These are phyloP conservation scores for Leucophenga montana DNA, from an alignment of 2,888 invertebrate species.

Conservation along the genomic window DNA sequence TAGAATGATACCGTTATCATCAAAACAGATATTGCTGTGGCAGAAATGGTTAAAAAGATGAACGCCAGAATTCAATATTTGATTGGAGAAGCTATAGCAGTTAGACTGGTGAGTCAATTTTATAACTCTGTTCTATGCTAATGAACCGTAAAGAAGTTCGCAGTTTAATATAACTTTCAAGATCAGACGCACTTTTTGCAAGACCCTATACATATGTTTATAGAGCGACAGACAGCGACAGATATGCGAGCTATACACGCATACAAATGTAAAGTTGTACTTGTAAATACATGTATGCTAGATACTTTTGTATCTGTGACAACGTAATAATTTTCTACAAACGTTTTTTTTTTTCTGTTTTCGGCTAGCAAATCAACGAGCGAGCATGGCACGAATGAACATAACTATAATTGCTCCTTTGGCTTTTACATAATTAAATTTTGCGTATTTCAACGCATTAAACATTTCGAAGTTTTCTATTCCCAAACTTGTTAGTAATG, in stretches of 20 bases:
- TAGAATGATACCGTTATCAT: too few species aligned
- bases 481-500: not conserved
- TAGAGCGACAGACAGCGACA: too few species aligned
- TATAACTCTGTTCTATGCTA: too few species aligned
- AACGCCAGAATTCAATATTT: too few species aligned
- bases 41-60: too few species aligned
- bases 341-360: not conserved
- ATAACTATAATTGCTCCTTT: constrained; percentile 38
- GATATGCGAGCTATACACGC: not conserved
- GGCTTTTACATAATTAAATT: constrained; percentile 67
- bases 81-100: too few species aligned
- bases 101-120: too few species aligned
- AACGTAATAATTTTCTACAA: constrained; percentile 26
- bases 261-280: constrained; percentile 8
- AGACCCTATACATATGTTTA: too few species aligned
- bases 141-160: too few species aligned
- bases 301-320: constrained; percentile 51
- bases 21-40: too few species aligned
- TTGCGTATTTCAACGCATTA: constrained; percentile 47
- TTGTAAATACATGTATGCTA: constrained; percentile 38
- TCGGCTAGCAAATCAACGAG: not conserved
- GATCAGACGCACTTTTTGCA: not conserved
- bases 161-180: too few species aligned
- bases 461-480: constrained; percentile 44
- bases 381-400: constrained; percentile 12